phyloP scores from a whole-genome alignment of 37 sponge, comb jelly and placozoan genomes.

The Cladorhizidae sp. region DNA sequence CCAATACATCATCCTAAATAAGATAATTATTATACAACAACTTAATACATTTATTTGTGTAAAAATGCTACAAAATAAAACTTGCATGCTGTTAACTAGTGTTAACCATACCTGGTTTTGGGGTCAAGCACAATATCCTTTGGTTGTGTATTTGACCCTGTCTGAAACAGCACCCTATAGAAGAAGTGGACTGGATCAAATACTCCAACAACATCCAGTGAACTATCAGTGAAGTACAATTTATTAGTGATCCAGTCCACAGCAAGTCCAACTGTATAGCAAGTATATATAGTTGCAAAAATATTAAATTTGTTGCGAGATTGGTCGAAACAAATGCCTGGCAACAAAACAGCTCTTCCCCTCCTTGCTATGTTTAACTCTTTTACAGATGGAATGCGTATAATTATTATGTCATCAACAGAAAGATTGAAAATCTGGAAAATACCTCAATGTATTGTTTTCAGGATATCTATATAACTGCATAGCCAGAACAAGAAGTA shows the following conservation, averaged over 20 bases:
- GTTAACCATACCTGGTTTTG: slow-evolving; percentile 2
- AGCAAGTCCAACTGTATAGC: slow-evolving; percentile 62
- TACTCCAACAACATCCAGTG: slow-evolving; percentile 6
- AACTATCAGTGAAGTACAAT: slow-evolving; percentile 73
- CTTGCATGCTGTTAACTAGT: not conserved
- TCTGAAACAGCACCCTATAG: slow-evolving; percentile 3
- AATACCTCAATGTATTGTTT: no score
- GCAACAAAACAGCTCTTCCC: no score
- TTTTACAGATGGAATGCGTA: no score
- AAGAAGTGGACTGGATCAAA: slow-evolving; percentile 9
- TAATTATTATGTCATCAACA: no score
- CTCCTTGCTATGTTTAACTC: no score
- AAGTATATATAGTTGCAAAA: no score
- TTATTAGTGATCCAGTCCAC: slow-evolving; percentile 69
- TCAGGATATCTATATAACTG: no score
- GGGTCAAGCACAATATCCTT: slow-evolving; percentile 35
- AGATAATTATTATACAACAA: not conserved
- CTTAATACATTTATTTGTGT: no score
- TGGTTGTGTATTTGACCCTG: not conserved
- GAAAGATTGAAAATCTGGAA: no score
- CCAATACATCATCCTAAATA: slow-evolving; percentile 71
- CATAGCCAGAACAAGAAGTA: no score
- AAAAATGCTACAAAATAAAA: not conserved
- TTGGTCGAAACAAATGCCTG: no score
- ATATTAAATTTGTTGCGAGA: not conserved